Conservation (phyloP, 2,797 vertebrate genomes). For the Chlorospingus flavigularis region DNA sequence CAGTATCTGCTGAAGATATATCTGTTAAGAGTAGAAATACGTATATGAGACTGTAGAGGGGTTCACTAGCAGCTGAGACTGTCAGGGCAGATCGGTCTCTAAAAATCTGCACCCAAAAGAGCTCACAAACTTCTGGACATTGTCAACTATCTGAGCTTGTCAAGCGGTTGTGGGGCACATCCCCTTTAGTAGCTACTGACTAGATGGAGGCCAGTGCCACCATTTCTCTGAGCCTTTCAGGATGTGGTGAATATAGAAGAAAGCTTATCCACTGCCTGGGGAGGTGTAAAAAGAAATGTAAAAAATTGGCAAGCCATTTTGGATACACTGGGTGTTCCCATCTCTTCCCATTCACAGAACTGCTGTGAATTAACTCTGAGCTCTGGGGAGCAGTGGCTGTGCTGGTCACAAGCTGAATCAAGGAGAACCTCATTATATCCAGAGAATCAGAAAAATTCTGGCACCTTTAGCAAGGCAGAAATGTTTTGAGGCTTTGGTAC, state of each 20-base stretch:
- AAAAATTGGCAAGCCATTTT: neutral
- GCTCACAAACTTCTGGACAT: neutral
- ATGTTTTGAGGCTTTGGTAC: neutral
- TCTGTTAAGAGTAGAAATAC: neutral
- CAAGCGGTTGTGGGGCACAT: neutral
- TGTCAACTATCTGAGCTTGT: neutral
- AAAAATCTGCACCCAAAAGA: neutral
- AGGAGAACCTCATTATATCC: neutral
- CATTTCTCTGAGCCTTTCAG: neutral
- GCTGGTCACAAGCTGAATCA: neutral
- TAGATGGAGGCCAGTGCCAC: neutral
- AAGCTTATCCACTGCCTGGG: neutral
- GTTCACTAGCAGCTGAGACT: neutral
- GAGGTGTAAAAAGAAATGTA: neutral
- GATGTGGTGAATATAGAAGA: neutral
- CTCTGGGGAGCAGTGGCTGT: neutral
- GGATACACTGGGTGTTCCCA: neutral
- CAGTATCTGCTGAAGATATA: neutral
- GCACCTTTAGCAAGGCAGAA: neutral
- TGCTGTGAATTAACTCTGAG: neutral
- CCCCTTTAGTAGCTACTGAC: neutral
- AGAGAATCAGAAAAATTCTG: neutral
- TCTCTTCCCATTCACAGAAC: neutral
- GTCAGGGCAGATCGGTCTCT: rapidly evolving
- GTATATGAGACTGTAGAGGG: neutral